Conservation (phyloP, 1,140 invertebrate genomes). For the Coptotermes formosanus region DNA sequence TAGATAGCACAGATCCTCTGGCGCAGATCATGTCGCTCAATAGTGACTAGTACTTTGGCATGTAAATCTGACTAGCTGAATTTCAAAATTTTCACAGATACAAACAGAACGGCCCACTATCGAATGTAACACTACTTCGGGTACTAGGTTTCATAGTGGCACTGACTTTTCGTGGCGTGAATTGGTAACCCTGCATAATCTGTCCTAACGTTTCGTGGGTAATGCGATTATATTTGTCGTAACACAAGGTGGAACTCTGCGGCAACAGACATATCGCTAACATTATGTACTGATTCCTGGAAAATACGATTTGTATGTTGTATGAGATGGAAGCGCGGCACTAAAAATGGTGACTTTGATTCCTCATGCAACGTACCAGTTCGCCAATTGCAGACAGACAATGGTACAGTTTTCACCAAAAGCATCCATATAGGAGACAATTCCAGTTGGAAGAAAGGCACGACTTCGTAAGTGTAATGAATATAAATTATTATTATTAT, state of each 20-base stretch:
- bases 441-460: background rate
- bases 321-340: background rate
- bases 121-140: no score
- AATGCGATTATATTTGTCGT: background rate
- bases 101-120: no score
- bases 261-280: background rate
- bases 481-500: background rate
- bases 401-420: background rate
- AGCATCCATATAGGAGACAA: background rate
- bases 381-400: background rate
- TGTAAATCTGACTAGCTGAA: no score
- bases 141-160: background rate
- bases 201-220: background rate
- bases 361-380: background rate
- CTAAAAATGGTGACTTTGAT: background rate
- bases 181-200: background rate
- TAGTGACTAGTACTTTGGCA: no score
- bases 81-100: no score
- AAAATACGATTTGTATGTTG: background rate
- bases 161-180: background rate
- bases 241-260: background rate
- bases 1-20: no score
- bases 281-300: background rate
- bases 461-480: background rate
- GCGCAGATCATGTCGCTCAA: no score